Base-by-base conservation (phyloP, 92 coral and sea anemone genomes). In the Heteractis magnifica region DNA sequence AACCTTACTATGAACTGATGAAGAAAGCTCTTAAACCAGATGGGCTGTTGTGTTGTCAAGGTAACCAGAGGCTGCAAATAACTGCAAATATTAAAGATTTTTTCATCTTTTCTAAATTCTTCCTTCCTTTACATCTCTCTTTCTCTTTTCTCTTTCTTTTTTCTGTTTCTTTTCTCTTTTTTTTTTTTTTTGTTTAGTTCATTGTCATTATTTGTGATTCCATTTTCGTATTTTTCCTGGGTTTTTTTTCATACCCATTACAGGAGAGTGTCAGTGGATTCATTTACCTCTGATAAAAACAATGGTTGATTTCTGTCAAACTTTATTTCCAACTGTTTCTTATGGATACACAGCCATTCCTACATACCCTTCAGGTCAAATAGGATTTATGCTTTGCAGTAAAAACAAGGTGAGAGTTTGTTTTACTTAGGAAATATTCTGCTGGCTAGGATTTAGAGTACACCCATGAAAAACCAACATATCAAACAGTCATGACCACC, bases 321-420 rank as follows among this genome's bases (percentile, higher is more conserved):
- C 52, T 20, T 74, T 94, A 18, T 96, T 96, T 86, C 98, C 99
- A 5, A 91, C 88, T 3, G 93, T 88, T 71, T 82, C 87, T 19
- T 96, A 96, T 89, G 98, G 93, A 5, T 96, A 94, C 71, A 87
- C 97, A 19, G 90, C 95, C 10, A 91, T 96, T 68, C 99, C 99
- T 4, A 94, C 99, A 2, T 96, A 96, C 79, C 97, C 99, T 0
- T 86, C 94, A 56, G 99, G 99, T n/a, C 99, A 96, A 78, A 96
- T 96, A 77, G 99, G 99, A 18, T 96, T 96, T 73, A 87, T 96
- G 84, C 75, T 96, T 41, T 96, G 99, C 65, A 94, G 99, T 86
- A 90, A 93, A 20, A 94, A 90, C 65, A 89, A 89, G 95, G 98
- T 95, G 14, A 56, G 92, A 53, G 58, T 53, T 53, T 53, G 58